These are phyloP conservation scores for Ips nitidus DNA, from an alignment of 1,140 invertebrate species.

Conservation along the genomic window DNA sequence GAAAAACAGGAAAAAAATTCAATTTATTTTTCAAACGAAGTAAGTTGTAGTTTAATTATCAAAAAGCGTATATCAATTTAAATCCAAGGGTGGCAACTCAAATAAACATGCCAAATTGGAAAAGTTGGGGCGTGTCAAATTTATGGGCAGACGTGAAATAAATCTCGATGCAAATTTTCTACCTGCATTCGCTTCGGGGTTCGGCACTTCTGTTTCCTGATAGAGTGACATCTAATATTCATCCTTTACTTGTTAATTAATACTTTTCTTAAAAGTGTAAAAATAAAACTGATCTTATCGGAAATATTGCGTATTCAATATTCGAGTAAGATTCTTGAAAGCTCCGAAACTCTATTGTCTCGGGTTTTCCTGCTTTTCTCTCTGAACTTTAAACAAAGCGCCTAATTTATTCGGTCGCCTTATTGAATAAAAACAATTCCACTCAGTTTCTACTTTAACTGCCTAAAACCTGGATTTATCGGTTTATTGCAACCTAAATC, in stretches of 20 bases:
- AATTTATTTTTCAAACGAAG: too few relatives aligned
- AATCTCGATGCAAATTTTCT: conserved; percentile 36
- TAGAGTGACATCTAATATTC: conserved; percentile 23
- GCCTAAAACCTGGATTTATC: conserved; percentile 29
- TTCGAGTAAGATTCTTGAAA: conserved; percentile 1
- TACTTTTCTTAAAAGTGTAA: background rate
- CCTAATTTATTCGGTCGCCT: conserved; percentile 29
- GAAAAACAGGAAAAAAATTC: too few relatives aligned
- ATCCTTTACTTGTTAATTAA: conserved; percentile 5
- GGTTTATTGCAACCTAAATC: conserved; percentile 32
- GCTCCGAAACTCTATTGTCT: conserved; percentile 16
- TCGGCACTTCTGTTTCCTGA: conserved; percentile 20
- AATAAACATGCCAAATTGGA: conserved; percentile 37
- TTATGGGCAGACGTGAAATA: conserved; percentile 33
- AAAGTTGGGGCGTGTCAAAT: conserved; percentile 35
- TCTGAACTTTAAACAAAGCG: conserved; percentile 30
- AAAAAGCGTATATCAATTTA: conserved; percentile 33
- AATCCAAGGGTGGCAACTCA: conserved; percentile 34
- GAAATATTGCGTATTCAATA: background rate
- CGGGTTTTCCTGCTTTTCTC: conserved; percentile 22
- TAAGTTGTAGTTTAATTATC: conserved; percentile 26
- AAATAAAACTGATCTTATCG: background rate
- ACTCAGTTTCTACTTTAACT: conserved; percentile 27
- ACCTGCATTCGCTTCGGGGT: conserved; percentile 24
- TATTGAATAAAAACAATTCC: conserved; percentile 31